phyloP scores from a whole-genome alignment of 2,113 vertebrate species.

The Mesocricetus auratus region DNA sequence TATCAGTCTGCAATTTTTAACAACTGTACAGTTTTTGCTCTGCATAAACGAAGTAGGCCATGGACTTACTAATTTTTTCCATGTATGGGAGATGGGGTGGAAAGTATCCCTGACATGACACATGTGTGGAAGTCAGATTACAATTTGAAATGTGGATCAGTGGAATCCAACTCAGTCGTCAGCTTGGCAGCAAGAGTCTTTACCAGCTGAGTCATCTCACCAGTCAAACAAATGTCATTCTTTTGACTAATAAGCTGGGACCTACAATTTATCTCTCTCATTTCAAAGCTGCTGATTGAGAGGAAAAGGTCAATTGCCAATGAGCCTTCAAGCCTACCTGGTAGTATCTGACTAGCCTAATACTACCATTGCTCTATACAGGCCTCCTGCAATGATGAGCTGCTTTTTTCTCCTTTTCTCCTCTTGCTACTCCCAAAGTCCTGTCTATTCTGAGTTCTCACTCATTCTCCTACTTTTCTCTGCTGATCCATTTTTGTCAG shows the following conservation, averaged over 20 bases:
- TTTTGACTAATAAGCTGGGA: not conserved
- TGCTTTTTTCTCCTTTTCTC: not conserved
- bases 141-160: not conserved
- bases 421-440: not conserved
- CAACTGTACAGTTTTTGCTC: not conserved
- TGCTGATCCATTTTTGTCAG: not conserved
- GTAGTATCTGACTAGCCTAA: not conserved
- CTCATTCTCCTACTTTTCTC: not conserved
- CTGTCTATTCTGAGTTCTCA: not conserved
- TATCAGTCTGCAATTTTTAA: no score
- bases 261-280: not conserved
- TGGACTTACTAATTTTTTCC: not conserved
- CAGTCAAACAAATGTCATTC: not conserved
- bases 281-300: not conserved
- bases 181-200: not conserved
- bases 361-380: not conserved
- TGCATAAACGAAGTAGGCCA: not conserved
- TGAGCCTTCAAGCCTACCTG: no score
- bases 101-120: not conserved
- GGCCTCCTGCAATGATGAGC: not conserved
- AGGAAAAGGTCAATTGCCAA: not conserved
- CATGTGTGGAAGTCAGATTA: not conserved
- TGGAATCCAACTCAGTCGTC: not conserved
- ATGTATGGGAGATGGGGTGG: not conserved
- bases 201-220: not conserved